Evolutionary conservation across 2,113 vertebrate species (phyloP).

Genomic region (Rhinoderma darwinii): DNA sequence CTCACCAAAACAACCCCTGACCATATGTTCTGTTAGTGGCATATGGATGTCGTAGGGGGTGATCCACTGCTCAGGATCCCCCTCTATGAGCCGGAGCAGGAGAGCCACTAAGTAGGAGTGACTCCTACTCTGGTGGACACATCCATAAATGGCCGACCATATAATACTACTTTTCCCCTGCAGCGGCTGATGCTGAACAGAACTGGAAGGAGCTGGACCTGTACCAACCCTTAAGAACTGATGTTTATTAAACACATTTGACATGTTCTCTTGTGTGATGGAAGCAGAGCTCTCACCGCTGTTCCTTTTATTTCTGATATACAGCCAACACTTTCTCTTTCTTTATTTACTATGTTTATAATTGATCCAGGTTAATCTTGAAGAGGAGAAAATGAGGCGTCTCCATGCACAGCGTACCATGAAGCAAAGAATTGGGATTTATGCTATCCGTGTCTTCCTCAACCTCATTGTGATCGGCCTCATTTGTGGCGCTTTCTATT

Average conservation of each 20-base stretch:
- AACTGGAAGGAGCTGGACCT: background rate
- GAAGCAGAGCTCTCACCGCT: background rate
- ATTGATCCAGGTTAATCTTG: slow-evolving; percentile 80
- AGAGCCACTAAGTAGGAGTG: too few species aligned
- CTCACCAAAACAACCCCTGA: background rate
- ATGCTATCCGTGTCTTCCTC: slow-evolving; percentile 69
- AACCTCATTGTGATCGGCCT: slow-evolving; percentile 70
- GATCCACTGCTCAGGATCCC: background rate
- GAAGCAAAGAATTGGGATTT: slow-evolving; percentile 68
- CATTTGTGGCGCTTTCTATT: slow-evolving; percentile 73
- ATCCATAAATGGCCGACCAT: background rate
- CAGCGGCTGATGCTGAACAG: background rate
- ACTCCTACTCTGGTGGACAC: too few species aligned
- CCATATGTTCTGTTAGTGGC: too few species aligned
- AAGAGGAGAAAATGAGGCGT: slow-evolving; percentile 75
- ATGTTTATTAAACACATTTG: background rate
- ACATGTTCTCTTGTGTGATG: background rate
- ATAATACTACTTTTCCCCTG: background rate
- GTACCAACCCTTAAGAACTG: background rate
- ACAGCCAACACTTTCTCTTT: background rate
- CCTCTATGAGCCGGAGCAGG: background rate
- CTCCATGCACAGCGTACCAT: slow-evolving; percentile 70
- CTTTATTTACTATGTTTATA: background rate
- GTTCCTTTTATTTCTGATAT: background rate
- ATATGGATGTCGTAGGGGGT: background rate